A percentile compares a stretch with the other conserved stretches of the same genome.
phyloP scores from a whole-genome alignment of 2,888 invertebrate species.

The Siphlonurus alternatus region DNA sequence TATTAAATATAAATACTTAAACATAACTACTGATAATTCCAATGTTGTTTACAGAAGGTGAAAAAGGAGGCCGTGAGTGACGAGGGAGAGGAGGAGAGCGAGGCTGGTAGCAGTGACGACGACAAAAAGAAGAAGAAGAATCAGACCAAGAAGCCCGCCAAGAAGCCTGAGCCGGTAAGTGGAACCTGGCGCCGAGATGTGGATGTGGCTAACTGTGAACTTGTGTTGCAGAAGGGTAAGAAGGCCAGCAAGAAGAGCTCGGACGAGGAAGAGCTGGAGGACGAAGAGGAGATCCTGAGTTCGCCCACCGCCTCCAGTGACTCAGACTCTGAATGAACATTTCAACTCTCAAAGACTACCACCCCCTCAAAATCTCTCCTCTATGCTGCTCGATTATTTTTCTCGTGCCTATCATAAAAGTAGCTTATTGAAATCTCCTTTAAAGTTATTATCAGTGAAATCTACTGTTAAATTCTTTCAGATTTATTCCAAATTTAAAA shows the following conservation, averaged over 20 bases:
- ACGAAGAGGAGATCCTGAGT: neutral
- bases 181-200: slow-evolving; percentile 8
- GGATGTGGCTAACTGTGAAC: too few species aligned
- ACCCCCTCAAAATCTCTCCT: too few species aligned
- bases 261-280: slow-evolving; percentile 21
- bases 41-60: too few species aligned
- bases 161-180: slow-evolving; percentile 10
- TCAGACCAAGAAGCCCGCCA: slow-evolving; percentile 8
- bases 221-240: slow-evolving; percentile 5
- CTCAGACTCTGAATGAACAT: neutral
- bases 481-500: too few species aligned
- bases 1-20: too few species aligned
- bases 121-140: slow-evolving; percentile 9
- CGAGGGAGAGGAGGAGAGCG: slow-evolving; percentile 38
- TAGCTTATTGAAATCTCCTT: too few species aligned
- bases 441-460: too few species aligned
- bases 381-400: too few species aligned
- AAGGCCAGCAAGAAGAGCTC: slow-evolving; percentile 13
- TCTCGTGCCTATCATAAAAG: too few species aligned
- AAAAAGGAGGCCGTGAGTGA: slow-evolving; percentile 45
- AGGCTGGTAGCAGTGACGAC: slow-evolving; percentile 7
- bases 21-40: too few species aligned
- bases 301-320: neutral
- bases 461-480: too few species aligned
- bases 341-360: too few species aligned